Conservation (phyloP, 2,113 vertebrate genomes). For the Electrona antarctica region DNA sequence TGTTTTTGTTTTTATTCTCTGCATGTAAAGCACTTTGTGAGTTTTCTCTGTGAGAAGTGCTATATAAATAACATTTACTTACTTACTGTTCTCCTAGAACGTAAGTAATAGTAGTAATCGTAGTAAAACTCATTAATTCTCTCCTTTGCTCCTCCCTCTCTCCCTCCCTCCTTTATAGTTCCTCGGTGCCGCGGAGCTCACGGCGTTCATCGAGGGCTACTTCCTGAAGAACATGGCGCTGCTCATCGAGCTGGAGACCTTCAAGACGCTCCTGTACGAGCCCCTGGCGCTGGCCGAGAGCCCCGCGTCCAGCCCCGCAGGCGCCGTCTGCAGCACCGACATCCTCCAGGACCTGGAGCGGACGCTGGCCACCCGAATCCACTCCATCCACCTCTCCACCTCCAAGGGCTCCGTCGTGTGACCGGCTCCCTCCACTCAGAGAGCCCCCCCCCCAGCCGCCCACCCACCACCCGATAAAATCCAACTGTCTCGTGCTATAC, state of each 20-base stretch:
- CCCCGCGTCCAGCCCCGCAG: conserved; percentile 66
- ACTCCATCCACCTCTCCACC: conserved; percentile 96
- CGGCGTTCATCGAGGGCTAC: conserved; percentile 82
- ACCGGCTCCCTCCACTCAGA: conserved; percentile 6
- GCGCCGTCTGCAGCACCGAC: conserved; percentile 76
- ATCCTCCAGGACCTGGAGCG: conserved; percentile 95
- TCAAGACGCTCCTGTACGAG: conserved; percentile 96
- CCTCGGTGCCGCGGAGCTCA: conserved; percentile 77
- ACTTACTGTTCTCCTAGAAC: too few species aligned
- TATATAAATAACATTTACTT: too few species aligned
- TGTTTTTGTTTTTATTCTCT: too few species aligned
- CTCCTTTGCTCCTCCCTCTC: too few species aligned
- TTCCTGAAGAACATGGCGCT: conserved; percentile 85
- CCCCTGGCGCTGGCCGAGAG: conserved; percentile 82
- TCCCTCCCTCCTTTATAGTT: conserved; percentile 57
- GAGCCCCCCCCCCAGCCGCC: background rate
- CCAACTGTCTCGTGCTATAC: too few species aligned
- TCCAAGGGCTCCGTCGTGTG: conserved; percentile 98
- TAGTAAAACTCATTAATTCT: too few species aligned
- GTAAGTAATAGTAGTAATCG: too few species aligned
- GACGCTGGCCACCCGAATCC: conserved; percentile 93
- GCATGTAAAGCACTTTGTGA: too few species aligned
- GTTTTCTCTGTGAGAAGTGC: too few species aligned
- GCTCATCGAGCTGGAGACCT: conserved; percentile 86
- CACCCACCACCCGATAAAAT: too few species aligned